These are phyloP conservation scores for Folsomia manolachei DNA, from an alignment of 2,888 invertebrate species.

Conservation along the genomic window DNA sequence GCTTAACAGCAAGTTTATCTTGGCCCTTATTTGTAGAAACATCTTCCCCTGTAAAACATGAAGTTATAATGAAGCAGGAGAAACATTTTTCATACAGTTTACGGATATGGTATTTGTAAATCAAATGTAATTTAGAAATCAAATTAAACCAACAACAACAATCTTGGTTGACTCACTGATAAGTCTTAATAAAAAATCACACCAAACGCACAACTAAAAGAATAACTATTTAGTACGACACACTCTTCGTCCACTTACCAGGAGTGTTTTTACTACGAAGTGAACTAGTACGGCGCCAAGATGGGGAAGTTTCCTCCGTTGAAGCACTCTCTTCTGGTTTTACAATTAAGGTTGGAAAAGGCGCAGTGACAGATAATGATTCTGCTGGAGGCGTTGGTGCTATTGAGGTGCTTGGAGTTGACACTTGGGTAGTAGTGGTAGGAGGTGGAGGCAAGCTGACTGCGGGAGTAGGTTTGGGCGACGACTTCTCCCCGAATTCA, in stretches of 20 bases:
- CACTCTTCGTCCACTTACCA: no score
- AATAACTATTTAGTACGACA: no score
- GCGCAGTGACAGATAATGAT: not conserved
- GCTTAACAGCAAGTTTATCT: constrained; percentile 42
- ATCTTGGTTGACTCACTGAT: no score
- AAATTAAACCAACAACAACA: no score
- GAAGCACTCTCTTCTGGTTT: not conserved
- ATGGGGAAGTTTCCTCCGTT: constrained; percentile 61
- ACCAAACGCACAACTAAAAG: no score
- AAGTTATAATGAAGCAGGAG: no score
- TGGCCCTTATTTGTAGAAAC: not conserved
- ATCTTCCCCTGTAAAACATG: no score
- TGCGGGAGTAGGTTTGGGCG: not conserved
- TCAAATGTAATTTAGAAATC: no score
- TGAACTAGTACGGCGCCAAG: constrained; percentile 66
- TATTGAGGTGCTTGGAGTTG: not conserved
- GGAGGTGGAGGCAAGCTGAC: not conserved
- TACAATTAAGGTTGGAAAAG: not conserved
- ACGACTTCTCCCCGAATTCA: not conserved
- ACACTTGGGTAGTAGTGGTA: not conserved
- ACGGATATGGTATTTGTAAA: no score
- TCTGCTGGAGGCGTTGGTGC: constrained; percentile 39
- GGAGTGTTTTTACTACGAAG: constrained; percentile 53
- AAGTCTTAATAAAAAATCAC: no score
- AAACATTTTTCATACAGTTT: no score